Evolutionary conservation across 2,113 vertebrate species (phyloP), one percentile per base, ranked within the genome.

Genomic region (Macquaria ambigua): DNA sequence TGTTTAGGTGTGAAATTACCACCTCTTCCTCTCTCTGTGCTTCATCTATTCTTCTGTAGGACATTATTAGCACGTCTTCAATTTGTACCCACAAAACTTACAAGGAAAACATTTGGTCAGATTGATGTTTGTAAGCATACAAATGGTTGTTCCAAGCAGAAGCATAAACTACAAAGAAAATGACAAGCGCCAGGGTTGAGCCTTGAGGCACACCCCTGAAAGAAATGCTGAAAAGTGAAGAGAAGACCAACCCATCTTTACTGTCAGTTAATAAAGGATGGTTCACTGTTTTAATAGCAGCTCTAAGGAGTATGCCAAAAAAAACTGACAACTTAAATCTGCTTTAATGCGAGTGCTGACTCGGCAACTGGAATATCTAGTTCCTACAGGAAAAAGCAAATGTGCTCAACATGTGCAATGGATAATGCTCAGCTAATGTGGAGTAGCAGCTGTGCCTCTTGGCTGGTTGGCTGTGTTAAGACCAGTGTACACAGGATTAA

Each of bases 161-260:
- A 8, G 43, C 43, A 46, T 46, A 31, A 55, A 66, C 23, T 31
- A 34, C 5, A n/a, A 43, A 34, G 25, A 62, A 55, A 70, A 77
- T 25, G 1, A 59, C 15, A 31, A 56, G 18, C 41, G 31, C 39
- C 31, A 10, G 41, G 46, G 46, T 16, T 6, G 25, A 37, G 64
- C 74, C 37, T 52, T 63, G 73, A 46, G 31, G 48, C 16, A 71
- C 66, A 21, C n/a, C n/a, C 2, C 16, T 2, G 1, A 31, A 37
- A 7, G 31, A 74, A 28, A 71, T 62, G 53, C 81, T 87, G 48
- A 46, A 53, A 39, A 34, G 39, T 2, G 8, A 50, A 56, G 52
- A 68, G 15, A 68, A n/a, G 25, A 74, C 23, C 25, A 31, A 31
- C 10, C 0, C 8, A 25, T 18, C 41, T 64, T 41, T 34, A 43